Evolutionary conservation across 2,113 vertebrate species (phyloP), one percentile per base, ranked within the genome.

Genomic region (Pelodiscus sinensis): DNA sequence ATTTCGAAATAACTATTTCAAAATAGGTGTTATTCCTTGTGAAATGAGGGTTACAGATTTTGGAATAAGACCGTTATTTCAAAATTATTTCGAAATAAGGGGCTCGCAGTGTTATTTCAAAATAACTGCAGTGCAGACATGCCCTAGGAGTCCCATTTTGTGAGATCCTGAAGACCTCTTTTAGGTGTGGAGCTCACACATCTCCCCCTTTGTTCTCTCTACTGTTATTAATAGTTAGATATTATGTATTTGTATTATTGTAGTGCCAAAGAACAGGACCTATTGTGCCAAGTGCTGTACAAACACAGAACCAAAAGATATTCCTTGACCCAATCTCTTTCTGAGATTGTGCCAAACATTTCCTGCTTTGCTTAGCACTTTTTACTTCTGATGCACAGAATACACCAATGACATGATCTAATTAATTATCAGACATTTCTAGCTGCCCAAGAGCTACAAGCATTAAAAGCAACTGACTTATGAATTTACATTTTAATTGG

Each of bases 401-500:
- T 91, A 79, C 87, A 78, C 15, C 9, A 21, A 80, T 68, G 62
- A 38, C 82, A 56, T 31, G 80, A 50, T 89, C 62, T 90, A 89
- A 92, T 79, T 86, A 90, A 82, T 65, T 88, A 81, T 27, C 19
- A 86, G 9, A 5, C 19, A 15, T 68, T 87, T 51, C 11, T 25
- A 81, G 31, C 11, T 79, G 15, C 27, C 75, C 29, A 54, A 55
- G 78, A 90, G 85, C 15, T 95, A 38, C 50, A 52, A 54, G 77
- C 12, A 15, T 27, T 86, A 87, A 88, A 57, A 89, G 55, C 2
- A 29, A 52, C 54, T 22, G 85, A 52, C 27, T 54, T 15, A 16
- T n/a, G 89, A 87, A 90, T 78, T 3, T 77, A 86, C 71, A 88
- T 62, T 93, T 84, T 7, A 88, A 82, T 78, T 85, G 87, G 85